phyloP scores from a whole-genome alignment of 1,140 invertebrate species.

The Pteromalus puparum region DNA sequence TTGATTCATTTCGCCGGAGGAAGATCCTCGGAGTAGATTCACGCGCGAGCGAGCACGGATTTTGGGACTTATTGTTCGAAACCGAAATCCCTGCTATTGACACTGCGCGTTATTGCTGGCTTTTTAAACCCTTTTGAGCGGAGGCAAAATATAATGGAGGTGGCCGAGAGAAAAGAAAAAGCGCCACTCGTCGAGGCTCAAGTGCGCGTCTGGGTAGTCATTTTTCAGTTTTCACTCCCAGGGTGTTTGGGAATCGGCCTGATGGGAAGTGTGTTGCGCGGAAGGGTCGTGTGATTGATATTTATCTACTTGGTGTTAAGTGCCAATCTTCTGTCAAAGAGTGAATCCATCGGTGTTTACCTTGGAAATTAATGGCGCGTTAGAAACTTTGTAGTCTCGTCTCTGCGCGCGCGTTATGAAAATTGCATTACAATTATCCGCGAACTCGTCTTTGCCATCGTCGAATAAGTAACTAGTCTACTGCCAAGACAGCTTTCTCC shows the following conservation, averaged over 20 bases:
- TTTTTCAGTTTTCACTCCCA: constrained; percentile 51
- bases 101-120: background rate
- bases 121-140: constrained; percentile 24
- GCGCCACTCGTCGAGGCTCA: background rate
- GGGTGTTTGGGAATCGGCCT: constrained; percentile 27
- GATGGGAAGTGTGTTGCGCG: background rate
- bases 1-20: constrained; percentile 59
- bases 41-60: constrained; percentile 31
- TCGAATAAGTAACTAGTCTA: background rate
- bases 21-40: constrained; percentile 18
- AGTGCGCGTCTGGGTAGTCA: constrained; percentile 37
- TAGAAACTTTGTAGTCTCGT: too few relatives aligned
- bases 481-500: background rate
- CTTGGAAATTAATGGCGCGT: background rate
- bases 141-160: background rate
- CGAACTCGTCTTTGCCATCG: background rate
- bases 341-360: background rate
- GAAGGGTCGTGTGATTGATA: constrained; percentile 45
- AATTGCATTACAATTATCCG: background rate
- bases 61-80: constrained; percentile 44
- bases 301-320: constrained; percentile 30
- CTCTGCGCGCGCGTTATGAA: too few relatives aligned
- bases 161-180: background rate
- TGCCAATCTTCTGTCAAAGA: constrained; percentile 14
- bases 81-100: constrained; percentile 25